Evolutionary conservation across 1,140 invertebrate species (phyloP).

Genomic region (Vanessa atalanta): DNA sequence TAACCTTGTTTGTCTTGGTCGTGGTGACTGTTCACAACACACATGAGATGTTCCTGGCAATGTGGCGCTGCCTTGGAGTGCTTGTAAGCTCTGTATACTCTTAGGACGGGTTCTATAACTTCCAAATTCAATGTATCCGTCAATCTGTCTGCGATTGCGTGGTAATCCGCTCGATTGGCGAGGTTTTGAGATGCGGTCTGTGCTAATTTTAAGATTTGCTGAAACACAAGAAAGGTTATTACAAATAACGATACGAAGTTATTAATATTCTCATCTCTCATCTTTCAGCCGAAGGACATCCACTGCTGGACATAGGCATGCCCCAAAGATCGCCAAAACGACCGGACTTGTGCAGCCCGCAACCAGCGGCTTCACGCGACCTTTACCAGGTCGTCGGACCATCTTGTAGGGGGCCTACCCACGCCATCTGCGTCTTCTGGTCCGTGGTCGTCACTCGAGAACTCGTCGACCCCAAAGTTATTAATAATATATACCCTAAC

Average conservation of each 20-base stretch:
- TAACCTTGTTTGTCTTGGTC: constrained; percentile 75
- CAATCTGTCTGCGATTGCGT: constrained; percentile 87
- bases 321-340: too few species aligned
- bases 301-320: too few species aligned
- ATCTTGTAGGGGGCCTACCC: too few species aligned
- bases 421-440: too few species aligned
- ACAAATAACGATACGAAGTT: not conserved
- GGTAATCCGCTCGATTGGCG: constrained; percentile 76
- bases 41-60: constrained; percentile 89
- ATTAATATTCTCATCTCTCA: not conserved
- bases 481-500: too few species aligned
- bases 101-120: constrained; percentile 88
- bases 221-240: constrained; percentile 35
- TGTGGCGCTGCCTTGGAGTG: constrained; percentile 85
- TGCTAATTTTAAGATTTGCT: constrained; percentile 86
- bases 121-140: constrained; percentile 90
- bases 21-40: constrained; percentile 85
- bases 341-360: too few species aligned
- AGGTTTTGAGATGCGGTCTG: constrained; percentile 84
- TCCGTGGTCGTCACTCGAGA: too few species aligned
- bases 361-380: too few species aligned
- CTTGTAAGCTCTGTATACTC: constrained; percentile 88
- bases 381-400: too few species aligned
- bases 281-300: too few species aligned
- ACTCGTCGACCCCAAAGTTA: too few species aligned